phyloP scores from a whole-genome alignment of 2,113 vertebrate species.

The Leucosticte australis region DNA sequence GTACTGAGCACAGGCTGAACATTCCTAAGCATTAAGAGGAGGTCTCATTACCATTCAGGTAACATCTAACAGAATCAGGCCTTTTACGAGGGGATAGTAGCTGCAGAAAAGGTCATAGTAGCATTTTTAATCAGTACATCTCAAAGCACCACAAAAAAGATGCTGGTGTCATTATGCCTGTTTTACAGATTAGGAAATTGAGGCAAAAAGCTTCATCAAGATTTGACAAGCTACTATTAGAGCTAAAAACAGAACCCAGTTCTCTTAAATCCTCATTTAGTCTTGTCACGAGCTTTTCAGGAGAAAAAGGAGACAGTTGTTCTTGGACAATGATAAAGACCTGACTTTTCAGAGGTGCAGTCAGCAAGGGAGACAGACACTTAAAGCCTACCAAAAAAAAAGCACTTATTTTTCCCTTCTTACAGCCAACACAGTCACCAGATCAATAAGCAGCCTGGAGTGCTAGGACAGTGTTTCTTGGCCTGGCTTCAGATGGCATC shows the following conservation, averaged over 20 bases:
- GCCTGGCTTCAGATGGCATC: neutral
- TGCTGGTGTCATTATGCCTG: neutral
- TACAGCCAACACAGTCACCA: neutral
- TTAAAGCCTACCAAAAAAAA: neutral
- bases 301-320: neutral
- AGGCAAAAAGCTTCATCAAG: neutral
- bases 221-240: neutral
- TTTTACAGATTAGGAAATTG: conserved; percentile 21
- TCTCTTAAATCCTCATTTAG: neutral
- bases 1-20: neutral
- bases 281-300: neutral
- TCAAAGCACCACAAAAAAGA: neutral
- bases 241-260: neutral
- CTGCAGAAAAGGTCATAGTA: neutral
- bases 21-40: neutral
- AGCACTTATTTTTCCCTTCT: neutral
- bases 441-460: conserved; percentile 21
- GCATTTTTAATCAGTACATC: neutral
- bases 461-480: neutral
- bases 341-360: neutral
- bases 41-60: neutral
- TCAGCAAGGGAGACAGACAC: neutral
- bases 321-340: neutral
- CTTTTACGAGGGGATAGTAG: neutral
- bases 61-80: neutral